phyloP scores from a whole-genome alignment of 1,140 invertebrate species.

The Aphelenchoides besseyi region DNA sequence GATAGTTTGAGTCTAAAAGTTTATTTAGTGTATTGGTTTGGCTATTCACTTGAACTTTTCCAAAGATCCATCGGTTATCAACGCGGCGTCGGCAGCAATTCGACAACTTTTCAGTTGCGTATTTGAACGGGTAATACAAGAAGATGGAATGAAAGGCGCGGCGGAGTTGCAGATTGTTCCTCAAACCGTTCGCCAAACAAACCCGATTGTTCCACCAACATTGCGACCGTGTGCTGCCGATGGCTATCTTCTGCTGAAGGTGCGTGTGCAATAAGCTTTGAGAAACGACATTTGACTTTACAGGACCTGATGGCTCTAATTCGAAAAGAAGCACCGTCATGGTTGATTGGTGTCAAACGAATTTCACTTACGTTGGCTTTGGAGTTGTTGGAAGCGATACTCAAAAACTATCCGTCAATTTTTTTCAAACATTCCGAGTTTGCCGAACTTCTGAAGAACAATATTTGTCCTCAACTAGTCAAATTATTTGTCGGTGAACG shows the following conservation, averaged over 20 bases:
- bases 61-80: slow-evolving; percentile 86
- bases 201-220: slow-evolving; percentile 64
- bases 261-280: slow-evolving; percentile 62
- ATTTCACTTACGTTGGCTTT: slow-evolving; percentile 94
- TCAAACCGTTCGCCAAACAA: slow-evolving; percentile 22
- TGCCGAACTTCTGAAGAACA: slow-evolving; percentile 86
- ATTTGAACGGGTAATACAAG: slow-evolving; percentile 83
- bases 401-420: slow-evolving; percentile 82
- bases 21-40: slow-evolving; percentile 80
- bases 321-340: slow-evolving; percentile 89
- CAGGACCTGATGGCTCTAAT: slow-evolving; percentile 91
- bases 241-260: slow-evolving; percentile 90
- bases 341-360: slow-evolving; percentile 89
- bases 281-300: slow-evolving; percentile 43
- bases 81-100: slow-evolving; percentile 92
- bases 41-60: slow-evolving; percentile 91
- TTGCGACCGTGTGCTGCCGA: slow-evolving; percentile 84
- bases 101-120: slow-evolving; percentile 90
- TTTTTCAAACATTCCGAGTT: slow-evolving; percentile 94
- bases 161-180: slow-evolving; percentile 68
- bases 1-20: too few species aligned
- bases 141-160: slow-evolving; percentile 74
- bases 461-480: slow-evolving; percentile 93
- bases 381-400: slow-evolving; percentile 85
- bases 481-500: slow-evolving; percentile 95